These are phyloP conservation scores for Erethizon dorsatum DNA, from an alignment of 2,797 vertebrate species.

Conservation along the genomic window DNA sequence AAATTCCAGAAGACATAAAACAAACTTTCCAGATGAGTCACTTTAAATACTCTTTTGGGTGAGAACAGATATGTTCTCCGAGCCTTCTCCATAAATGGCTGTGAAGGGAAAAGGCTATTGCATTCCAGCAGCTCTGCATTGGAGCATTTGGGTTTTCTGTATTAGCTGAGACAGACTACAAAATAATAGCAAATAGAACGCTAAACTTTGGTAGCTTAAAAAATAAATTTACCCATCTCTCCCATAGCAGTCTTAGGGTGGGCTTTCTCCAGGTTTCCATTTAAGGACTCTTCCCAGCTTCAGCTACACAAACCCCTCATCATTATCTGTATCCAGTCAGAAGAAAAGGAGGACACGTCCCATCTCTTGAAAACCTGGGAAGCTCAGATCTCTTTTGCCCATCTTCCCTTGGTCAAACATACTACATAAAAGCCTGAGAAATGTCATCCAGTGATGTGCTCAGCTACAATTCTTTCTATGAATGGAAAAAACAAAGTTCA, in stretches of 20 bases:
- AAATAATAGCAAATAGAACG: neutral
- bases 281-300: neutral
- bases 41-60: neutral
- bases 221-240: neutral
- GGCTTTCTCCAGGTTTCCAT: neutral
- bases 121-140: neutral
- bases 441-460: rapidly evolving
- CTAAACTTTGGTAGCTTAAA: constrained; percentile 5
- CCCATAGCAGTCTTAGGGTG: neutral
- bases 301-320: neutral
- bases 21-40: neutral
- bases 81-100: neutral
- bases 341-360: neutral
- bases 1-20: neutral
- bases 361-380: neutral
- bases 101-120: neutral
- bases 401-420: neutral
- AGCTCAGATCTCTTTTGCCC: neutral
- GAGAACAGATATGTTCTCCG: neutral
- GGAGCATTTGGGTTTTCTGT: neutral
- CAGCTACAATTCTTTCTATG: neutral
- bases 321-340: neutral
- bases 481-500: neutral
- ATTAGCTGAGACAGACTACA: neutral
- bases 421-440: neutral